These are phyloP conservation scores for Columba janthina DNA, from an alignment of 2,113 vertebrate species.

Conservation along the genomic window DNA sequence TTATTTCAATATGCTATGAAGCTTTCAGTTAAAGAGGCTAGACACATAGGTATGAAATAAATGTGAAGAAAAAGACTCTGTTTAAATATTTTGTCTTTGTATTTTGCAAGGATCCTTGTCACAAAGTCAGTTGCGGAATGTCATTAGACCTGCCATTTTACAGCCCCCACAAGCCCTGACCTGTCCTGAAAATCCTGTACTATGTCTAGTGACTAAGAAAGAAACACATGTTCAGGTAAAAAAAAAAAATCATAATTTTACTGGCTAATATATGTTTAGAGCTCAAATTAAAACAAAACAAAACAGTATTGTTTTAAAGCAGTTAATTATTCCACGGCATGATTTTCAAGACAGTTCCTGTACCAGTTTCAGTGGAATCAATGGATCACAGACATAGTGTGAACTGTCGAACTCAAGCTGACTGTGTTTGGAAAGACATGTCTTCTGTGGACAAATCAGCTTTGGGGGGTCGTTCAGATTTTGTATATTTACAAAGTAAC, in stretches of 20 bases:
- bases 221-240: constrained; percentile 59
- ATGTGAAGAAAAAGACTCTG: background rate
- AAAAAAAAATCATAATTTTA: constrained; percentile 29
- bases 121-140: constrained; percentile 25
- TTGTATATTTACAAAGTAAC: background rate
- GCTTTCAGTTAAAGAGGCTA: background rate
- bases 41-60: background rate
- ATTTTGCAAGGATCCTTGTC: constrained; percentile 62
- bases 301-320: background rate
- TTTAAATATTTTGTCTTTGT: constrained; percentile 40
- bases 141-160: constrained; percentile 78
- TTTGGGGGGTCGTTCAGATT: background rate
- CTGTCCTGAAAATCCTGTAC: background rate
- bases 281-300: background rate
- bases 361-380: background rate
- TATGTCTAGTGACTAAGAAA: constrained; percentile 29
- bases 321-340: background rate
- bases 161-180: constrained; percentile 62
- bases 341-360: background rate
- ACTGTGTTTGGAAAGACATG: background rate
- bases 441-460: background rate
- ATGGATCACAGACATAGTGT: background rate
- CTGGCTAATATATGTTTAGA: background rate
- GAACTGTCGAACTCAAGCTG: background rate
- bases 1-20: background rate